Conservation (phyloP, 1,140 invertebrate species). For the Latrodectus geometricus region DNA sequence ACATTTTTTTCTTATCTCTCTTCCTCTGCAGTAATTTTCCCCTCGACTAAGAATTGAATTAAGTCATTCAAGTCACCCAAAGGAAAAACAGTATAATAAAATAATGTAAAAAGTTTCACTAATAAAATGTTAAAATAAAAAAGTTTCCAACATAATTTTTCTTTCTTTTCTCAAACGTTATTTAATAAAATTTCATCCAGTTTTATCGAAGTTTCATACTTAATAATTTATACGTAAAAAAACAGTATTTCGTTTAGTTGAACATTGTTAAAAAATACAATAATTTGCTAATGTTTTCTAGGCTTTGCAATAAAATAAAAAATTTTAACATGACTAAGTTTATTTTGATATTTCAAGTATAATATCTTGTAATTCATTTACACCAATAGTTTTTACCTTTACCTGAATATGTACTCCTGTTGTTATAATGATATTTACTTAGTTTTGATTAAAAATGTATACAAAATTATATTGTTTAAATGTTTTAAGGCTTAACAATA, state of each 20-base stretch:
- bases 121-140: neutral
- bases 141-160: neutral
- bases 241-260: neutral
- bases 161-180: neutral
- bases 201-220: neutral
- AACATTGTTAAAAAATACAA: no score
- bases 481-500: no score
- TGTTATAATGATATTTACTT: no score
- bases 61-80: conserved; percentile 2
- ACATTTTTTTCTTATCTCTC: conserved; percentile 1
- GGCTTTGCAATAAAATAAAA: no score
- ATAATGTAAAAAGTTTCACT: neutral
- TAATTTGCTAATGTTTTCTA: no score
- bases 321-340: no score
- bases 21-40: conserved; percentile 23
- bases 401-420: no score
- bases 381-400: no score
- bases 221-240: neutral
- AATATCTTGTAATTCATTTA: no score
- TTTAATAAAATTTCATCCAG: neutral
- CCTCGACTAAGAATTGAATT: conserved; percentile 45
- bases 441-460: no score
- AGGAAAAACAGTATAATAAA: conserved; percentile 25
- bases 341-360: no score
- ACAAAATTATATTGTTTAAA: no score